Conservation (phyloP, 2,113 vertebrate species). For the Otocyon megalotis region DNA sequence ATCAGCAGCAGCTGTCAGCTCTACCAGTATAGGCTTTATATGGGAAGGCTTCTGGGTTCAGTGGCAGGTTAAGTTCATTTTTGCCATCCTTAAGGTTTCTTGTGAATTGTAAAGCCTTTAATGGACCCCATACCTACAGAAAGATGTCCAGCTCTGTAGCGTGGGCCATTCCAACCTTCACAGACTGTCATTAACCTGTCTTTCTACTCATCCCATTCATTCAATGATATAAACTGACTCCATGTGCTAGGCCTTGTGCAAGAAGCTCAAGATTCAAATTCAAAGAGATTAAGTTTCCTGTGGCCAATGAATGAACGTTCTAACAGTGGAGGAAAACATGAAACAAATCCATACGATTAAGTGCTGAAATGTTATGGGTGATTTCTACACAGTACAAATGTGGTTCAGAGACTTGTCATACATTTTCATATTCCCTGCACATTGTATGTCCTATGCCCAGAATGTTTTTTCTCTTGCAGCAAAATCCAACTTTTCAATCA, state of each 20-base stretch:
- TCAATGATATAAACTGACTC: not conserved
- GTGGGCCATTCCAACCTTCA: not conserved
- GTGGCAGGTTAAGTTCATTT: not conserved
- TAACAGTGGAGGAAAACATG: not conserved
- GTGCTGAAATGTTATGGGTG: not conserved
- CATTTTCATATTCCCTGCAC: not conserved
- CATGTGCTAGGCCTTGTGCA: not conserved
- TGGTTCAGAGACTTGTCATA: not conserved
- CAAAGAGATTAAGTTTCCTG: not conserved
- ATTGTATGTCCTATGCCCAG: not conserved
- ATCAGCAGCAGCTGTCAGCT: constrained; percentile 57
- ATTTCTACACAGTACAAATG: not conserved
- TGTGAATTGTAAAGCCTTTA: not conserved
- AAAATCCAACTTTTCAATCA: not conserved
- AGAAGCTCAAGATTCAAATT: not conserved
- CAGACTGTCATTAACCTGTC: not conserved
- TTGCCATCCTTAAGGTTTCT: not conserved
- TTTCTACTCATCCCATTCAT: not conserved
- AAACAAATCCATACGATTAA: not conserved
- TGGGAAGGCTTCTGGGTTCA: not conserved
- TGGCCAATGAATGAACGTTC: not conserved
- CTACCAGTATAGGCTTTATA: not conserved
- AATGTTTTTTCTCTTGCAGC: not conserved
- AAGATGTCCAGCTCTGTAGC: not conserved
- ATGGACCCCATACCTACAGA: not conserved